These are phyloP conservation scores for Potamilus streckersoni DNA, from an alignment of 1,140 invertebrate genomes.

Conservation along the genomic window DNA sequence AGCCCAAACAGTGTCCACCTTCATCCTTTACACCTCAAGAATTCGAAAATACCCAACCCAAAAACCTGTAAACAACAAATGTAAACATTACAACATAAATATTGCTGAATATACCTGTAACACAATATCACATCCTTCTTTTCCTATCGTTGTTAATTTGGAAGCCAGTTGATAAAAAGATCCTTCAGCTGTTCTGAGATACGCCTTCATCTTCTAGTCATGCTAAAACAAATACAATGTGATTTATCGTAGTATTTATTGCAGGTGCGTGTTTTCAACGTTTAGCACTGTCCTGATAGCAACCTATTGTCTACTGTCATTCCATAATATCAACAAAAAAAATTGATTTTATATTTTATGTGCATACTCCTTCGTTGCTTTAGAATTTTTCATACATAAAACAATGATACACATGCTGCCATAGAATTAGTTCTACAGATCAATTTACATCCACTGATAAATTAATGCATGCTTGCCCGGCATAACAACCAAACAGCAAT, in stretches of 20 bases:
- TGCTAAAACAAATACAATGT: no score
- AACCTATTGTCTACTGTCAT: no score
- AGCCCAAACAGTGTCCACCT: neutral
- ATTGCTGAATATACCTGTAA: slow-evolving; percentile 56
- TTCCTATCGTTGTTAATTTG: slow-evolving; percentile 66
- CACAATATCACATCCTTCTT: slow-evolving; percentile 66
- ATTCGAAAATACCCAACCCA: neutral
- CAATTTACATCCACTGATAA: no score
- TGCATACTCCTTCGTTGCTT: no score
- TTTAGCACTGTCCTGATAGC: no score
- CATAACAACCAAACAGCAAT: slow-evolving; percentile 49
- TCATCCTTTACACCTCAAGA: neutral
- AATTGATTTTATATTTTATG: no score
- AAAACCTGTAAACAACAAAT: neutral
- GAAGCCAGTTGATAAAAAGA: slow-evolving; percentile 51
- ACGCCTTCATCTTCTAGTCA: slow-evolving; percentile 45
- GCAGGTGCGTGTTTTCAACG: no score
- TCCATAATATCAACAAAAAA: no score
- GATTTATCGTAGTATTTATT: no score
- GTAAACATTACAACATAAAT: neutral
- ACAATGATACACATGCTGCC: no score
- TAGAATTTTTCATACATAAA: no score
- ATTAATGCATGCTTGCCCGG: slow-evolving; percentile 14
- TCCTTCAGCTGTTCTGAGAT: slow-evolving; percentile 61
- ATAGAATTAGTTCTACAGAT: no score